Evolutionary conservation across 1,140 invertebrate species (phyloP).

Genomic region (Pseudomyrmex concolor): DNA sequence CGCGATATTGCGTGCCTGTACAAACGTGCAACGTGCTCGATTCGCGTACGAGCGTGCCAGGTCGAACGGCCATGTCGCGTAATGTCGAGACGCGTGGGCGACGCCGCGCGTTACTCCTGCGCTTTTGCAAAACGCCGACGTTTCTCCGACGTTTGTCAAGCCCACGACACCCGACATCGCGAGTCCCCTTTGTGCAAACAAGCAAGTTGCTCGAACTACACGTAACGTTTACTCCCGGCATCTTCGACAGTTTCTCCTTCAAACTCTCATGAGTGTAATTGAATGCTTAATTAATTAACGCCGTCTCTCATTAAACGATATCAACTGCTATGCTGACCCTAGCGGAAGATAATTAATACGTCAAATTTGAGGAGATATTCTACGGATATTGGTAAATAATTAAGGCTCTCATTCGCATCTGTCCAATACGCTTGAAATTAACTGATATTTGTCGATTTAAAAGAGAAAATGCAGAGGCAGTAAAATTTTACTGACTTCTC

Average conservation of each 20-base stretch:
- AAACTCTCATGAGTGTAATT: conserved; percentile 34
- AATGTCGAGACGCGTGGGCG: conserved; percentile 39
- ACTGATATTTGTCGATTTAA: background rate
- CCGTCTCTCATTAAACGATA: conserved; percentile 8
- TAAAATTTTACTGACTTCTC: background rate
- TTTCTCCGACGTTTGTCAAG: conserved; percentile 42
- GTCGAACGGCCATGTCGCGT: conserved; percentile 26
- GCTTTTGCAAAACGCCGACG: conserved; percentile 59
- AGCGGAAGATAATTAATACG: conserved; percentile 40
- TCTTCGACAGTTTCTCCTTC: conserved; percentile 25
- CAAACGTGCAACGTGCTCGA: conserved; percentile 8
- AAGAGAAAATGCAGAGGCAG: background rate
- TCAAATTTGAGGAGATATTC: conserved; percentile 30
- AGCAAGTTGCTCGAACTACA: conserved; percentile 6
- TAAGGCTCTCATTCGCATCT: background rate
- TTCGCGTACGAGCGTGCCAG: conserved; percentile 2
- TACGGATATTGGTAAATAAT: conserved; percentile 23
- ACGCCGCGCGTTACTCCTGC: conserved; percentile 31
- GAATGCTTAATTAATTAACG: conserved; percentile 54
- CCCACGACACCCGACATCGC: conserved; percentile 32
- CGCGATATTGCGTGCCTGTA: conserved; percentile 12
- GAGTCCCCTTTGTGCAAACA: conserved; percentile 46
- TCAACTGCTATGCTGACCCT: conserved; percentile 28
- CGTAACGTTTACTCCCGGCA: conserved; percentile 28
- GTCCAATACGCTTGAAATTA: background rate